Conservation (phyloP, 2,888 invertebrate species). For the Adineta ricciae region DNA sequence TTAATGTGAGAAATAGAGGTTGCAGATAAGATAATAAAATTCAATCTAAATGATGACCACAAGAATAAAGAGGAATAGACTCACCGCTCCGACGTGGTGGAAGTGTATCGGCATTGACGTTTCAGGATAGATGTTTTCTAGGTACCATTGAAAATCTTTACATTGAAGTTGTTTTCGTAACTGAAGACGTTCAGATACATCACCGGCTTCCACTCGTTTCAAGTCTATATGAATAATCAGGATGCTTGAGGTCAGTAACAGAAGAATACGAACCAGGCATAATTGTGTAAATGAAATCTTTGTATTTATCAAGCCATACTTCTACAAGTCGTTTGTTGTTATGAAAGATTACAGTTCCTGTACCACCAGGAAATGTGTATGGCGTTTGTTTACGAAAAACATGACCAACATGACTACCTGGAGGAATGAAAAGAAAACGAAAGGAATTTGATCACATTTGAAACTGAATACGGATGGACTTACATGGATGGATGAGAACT, state of each 20-base stretch:
- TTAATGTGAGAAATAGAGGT: background rate
- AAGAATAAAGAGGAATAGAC: background rate
- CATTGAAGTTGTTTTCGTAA: conserved; percentile 75
- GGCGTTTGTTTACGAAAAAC: conserved; percentile 59
- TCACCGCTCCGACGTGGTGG: conserved; percentile 73
- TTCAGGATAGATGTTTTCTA: conserved; percentile 93
- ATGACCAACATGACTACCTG: conserved; percentile 32
- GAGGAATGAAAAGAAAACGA: too few relatives aligned
- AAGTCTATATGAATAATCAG: conserved; percentile 1
- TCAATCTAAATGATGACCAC: too few relatives aligned
- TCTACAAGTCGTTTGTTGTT: conserved; percentile 96
- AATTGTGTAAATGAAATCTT: conserved; percentile 52
- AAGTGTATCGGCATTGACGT: conserved; percentile 94
- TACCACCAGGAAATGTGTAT: conserved; percentile 94
- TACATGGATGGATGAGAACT: conserved; percentile 46
- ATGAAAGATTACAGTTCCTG: conserved; percentile 76
- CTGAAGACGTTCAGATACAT: conserved; percentile 69
- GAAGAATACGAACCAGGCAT: conserved; percentile 37
- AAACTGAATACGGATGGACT: conserved; percentile 33
- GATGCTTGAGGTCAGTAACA: background rate
- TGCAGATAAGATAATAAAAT: background rate
- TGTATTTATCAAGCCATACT: conserved; percentile 99
- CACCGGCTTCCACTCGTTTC: conserved; percentile 55
- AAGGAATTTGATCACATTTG: too few relatives aligned
- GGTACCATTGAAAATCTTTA: conserved; percentile 92